Evolutionary conservation across 2,113 vertebrate genomes (phyloP).

Genomic region (Toxostoma redivivum): DNA sequence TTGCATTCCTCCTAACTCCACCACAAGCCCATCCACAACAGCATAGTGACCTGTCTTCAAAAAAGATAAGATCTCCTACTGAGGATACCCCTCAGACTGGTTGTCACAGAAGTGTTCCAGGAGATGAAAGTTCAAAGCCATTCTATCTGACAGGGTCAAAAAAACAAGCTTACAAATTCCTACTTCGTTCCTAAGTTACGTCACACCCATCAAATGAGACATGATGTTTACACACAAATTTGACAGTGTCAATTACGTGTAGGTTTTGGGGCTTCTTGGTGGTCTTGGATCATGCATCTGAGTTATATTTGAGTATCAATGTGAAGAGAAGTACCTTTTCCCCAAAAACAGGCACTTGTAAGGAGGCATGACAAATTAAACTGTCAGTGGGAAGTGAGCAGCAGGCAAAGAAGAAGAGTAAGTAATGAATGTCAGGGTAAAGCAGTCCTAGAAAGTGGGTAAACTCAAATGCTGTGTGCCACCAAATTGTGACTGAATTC

Average conservation of each 20-base stretch:
- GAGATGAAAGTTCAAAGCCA: conserved; percentile 13
- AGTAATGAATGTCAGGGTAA: not conserved
- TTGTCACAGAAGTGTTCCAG: not conserved
- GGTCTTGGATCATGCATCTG: not conserved
- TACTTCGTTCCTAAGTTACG: not conserved
- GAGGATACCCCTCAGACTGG: not conserved
- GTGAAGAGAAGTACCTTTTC: not conserved
- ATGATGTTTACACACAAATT: not conserved
- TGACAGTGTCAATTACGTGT: not conserved
- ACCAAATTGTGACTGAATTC: not conserved
- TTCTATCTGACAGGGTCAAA: not conserved
- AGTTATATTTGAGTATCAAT: not conserved
- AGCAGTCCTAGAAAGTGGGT: not conserved
- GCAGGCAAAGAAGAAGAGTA: not conserved
- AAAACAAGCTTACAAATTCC: not conserved
- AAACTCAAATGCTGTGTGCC: not conserved
- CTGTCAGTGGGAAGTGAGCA: not conserved
- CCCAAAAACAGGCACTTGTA: not conserved
- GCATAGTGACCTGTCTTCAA: not conserved
- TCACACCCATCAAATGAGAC: not conserved
- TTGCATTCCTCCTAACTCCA: not conserved
- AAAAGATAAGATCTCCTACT: not conserved
- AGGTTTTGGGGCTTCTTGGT: not conserved
- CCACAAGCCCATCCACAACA: not conserved
- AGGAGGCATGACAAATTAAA: not conserved